A percentile compares a stretch with the other conserved stretches of the same genome.
Conservation (phyloP, 2,797 vertebrate genomes). For the Gymnopithys bicolor region DNA sequence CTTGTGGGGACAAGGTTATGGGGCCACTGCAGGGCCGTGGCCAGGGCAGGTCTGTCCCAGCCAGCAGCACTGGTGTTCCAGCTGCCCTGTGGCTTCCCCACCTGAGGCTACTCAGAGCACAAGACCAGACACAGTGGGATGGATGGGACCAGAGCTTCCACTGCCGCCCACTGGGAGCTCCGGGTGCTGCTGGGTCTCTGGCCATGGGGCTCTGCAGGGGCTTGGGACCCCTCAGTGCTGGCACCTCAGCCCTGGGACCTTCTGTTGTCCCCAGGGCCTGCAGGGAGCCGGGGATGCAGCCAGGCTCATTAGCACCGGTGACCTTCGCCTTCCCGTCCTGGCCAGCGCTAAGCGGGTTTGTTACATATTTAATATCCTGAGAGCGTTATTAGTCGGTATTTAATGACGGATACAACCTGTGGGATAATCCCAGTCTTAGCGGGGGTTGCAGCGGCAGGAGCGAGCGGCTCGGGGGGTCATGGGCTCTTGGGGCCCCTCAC, state of each 20-base stretch:
- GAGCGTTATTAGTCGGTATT: slow-evolving; percentile 60
- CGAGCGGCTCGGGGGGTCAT: accelerated
- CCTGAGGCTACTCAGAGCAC: neutral
- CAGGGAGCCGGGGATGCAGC: accelerated
- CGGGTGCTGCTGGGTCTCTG: neutral
- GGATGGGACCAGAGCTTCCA: accelerated
- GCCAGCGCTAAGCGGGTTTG: slow-evolving; percentile 61
- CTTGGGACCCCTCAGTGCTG: accelerated
- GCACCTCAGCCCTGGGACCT: neutral
- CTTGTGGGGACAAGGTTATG: slow-evolving; percentile 60
- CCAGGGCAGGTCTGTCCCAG: neutral
- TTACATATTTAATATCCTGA: slow-evolving; percentile 70
- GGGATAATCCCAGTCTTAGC: slow-evolving; percentile 58
- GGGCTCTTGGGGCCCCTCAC: neutral
- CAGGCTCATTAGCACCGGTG: neutral
- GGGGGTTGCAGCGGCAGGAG: neutral
- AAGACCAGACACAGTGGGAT: accelerated
- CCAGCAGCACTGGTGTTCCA: neutral
- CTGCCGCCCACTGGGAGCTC: accelerated
- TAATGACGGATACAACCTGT: slow-evolving; percentile 61
- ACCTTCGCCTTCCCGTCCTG: slow-evolving; percentile 47
- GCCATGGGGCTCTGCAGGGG: accelerated
- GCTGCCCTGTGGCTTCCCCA: accelerated
- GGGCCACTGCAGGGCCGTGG: accelerated
- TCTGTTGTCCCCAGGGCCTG: neutral